Evolutionary conservation across 2,797 vertebrate species (phyloP), one percentile per base, ranked within the genome.

Genomic region (Anisognathus igniventris): DNA sequence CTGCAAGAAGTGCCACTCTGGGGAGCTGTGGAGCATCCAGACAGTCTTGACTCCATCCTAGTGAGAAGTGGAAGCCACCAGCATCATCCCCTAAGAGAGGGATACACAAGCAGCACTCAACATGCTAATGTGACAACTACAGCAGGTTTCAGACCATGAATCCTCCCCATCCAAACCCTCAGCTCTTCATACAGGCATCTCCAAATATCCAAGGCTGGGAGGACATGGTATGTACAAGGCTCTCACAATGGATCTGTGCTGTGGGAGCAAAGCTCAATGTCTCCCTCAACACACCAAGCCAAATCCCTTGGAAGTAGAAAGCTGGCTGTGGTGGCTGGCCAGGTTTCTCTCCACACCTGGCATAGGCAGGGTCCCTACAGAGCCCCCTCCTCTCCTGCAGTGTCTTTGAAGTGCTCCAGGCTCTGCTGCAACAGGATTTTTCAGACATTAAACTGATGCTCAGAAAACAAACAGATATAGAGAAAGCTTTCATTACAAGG

Each of bases 191-290:
- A 30, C 1, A 45, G 37, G 14, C 27, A 57, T 12, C 37, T 45
- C n/a, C 73, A 35, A 84, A 86, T 37, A 56, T 11, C n/a, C 19
- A 9, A 67, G 57, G 42, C 44, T 60, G 25, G 27, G 20, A 83
- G 30, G 53, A 67, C 30, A 14, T 0, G 0, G 27, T 8, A 21
- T 0, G 0, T 18, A 23, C 23, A 28, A 58, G 61, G n/a, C 30
- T 76, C 66, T 78, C 25, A 33, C 10, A 2, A 47, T 2, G 2
- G 30, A 65, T 14, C 33, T 6, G 2, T 13, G 30, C 9, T 23
- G 5, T 20, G 37, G 64, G 35, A 83, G 37, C 50, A 90, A 64
- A 60, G 13, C 8, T n/a, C 4, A 5, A 0, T 4, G 5, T 53
- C 28, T 31, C 14, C 44, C 57, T 76, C 48, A 4, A 39, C 39